Conservation (phyloP, 1,140 invertebrate genomes). For the Trichonephila clavipes region DNA sequence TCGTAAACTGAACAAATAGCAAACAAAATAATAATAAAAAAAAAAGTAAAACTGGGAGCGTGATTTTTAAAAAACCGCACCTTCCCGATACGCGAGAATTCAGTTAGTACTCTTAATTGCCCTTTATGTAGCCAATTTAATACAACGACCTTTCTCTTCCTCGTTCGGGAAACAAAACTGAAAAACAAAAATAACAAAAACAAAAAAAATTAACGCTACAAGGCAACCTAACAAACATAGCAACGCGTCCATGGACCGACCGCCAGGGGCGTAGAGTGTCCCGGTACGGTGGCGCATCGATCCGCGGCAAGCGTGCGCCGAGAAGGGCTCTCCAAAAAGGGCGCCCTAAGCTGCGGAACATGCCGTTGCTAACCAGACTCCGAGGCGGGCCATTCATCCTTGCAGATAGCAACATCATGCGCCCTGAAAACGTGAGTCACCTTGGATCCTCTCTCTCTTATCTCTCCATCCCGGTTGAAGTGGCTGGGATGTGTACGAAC, state of each 20-base stretch:
- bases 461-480: constrained; percentile 49
- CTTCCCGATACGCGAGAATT: constrained; percentile 20
- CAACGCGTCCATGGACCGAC: constrained; percentile 45
- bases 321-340: constrained; percentile 46
- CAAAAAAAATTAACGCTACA: constrained; percentile 19
- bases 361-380: constrained; percentile 73
- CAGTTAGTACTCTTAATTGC: constrained; percentile 72
- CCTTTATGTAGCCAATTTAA: constrained; percentile 76
- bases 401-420: constrained; percentile 76
- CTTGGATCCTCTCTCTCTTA: constrained; percentile 56
- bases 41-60: constrained; percentile 15
- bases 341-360: constrained; percentile 75
- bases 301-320: constrained; percentile 18
- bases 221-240: constrained; percentile 45
- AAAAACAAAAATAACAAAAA: constrained; percentile 13
- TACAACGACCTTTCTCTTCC: constrained; percentile 47
- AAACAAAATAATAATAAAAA: neutral
- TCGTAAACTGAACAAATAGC: neutral
- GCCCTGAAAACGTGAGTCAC: constrained; percentile 60
- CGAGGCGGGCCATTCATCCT: constrained; percentile 70
- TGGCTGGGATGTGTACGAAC: constrained; percentile 54
- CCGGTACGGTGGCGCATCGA: constrained; percentile 43
- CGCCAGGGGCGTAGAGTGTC: constrained; percentile 10
- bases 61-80: constrained; percentile 52
- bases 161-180: neutral